Base-by-base conservation (phyloP, 2,113 vertebrate species). In the Oncorhynchus clarkii region DNA sequence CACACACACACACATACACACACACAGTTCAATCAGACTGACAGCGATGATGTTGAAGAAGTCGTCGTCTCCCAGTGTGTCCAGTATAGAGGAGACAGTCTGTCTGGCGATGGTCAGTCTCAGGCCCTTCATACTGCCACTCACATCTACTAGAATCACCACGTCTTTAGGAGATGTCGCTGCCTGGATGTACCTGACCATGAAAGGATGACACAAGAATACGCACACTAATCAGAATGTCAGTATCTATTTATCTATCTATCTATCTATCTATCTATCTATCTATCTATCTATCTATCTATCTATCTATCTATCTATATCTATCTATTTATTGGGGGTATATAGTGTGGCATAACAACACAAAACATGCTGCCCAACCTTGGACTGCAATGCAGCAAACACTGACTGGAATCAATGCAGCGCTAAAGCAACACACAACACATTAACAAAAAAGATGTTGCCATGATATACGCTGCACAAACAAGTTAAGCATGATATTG, bases 11-110 rank as follows among this genome's bases (percentile, higher is more conserved):
- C 5, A 72, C 3, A 51, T 0, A 16, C 39, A 65, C 65, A 76
- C 5, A 73, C 14, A 54, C 14, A 39, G 8, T 39, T 39, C 34
- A 39, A 45, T 26, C 24, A 31, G 71, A 94, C 95, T 87, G 85
- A 98, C 98, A 54, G 97, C 96, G 79, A 99, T 97, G 73, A 99
- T 96, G 89, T 99, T 99, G 91, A 99, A 99, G 91, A 99, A 99
- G 92, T 99, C 98, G 70, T 99, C 97, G 14, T 99, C 98, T 77
- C 98, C 98, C 64, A 99, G 95, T 1, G 98, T 99, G 85, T 99
- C 98, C 90, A 99, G 89, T 87, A 99, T 99, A 27, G 98, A 99
- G 14, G 96, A 97, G 62, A 99, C 97, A 0, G 97, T 99, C 85
- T 99, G 98, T 70, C 98, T 95, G 4, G 98, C 98, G 1, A 99